Evolutionary conservation across 2,888 invertebrate genomes (phyloP), one percentile per base, ranked within the genome.

Genomic region (Rhagonycha fulva): DNA sequence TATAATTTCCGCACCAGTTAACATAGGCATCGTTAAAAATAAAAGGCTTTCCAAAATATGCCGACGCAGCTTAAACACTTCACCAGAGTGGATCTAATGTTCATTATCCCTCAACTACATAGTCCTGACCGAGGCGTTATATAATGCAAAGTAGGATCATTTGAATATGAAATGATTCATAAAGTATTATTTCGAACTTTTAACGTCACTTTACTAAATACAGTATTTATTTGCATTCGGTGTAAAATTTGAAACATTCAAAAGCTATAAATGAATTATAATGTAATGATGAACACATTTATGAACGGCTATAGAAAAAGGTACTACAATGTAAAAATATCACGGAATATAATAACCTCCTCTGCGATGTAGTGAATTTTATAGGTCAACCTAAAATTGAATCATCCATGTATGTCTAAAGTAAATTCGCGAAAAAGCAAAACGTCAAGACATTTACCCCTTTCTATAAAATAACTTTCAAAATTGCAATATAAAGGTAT

Each of bases 141-240:
- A 74, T 77, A 77, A 77, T 77, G 76, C 74, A 74, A 77, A 77
- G 74, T 72, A 71, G 47, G 76, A 74, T 77, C 68, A 77, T 77
- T 77, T 76, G 74, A 76, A 76, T 74, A 76, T 74, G 74, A 76
- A 74, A 74, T 74, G 71, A 66, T 71, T 72, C 70, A 71, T 68
- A 74, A 73, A 74, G 68, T 76, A 74, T 74, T 68, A 74, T 73
- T 76, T 60, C 62, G 66, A 73, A 61, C 73, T 61, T 62, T 47
- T 28, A 26, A 60, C 4, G 28, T 24, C 11, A 28, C 62, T 62
- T 62, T 23, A 62, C 24, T 62, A 62, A 66, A 66, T 66, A 26
- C 14, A 11, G 23, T 26, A 19, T 66, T 66, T 26, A 19, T 66
- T 66, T 24, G 26, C 63, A 14, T 66, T n/a, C 63, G 23, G 24